These are phyloP conservation scores for Scortum barcoo DNA, from an alignment of 2,113 vertebrate species.

Conservation along the genomic window DNA sequence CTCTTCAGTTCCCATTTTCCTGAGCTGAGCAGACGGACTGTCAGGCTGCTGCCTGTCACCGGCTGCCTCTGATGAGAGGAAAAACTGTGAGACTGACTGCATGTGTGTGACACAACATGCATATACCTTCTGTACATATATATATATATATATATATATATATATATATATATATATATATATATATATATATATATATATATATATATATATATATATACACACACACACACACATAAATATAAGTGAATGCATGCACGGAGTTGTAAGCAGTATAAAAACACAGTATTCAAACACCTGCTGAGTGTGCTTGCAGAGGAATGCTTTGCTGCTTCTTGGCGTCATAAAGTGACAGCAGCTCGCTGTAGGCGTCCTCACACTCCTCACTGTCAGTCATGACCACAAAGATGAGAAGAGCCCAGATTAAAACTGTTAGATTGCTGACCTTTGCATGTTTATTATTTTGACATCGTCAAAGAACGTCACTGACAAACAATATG, in stretches of 20 bases:
- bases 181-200: too few species aligned
- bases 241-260: not conserved
- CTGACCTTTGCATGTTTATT: not conserved
- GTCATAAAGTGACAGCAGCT: conserved; percentile 83
- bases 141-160: too few species aligned
- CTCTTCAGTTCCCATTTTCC: conserved; percentile 66
- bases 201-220: too few species aligned
- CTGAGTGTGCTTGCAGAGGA: conserved; percentile 54
- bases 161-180: too few species aligned
- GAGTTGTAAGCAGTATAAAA: conserved; percentile 16
- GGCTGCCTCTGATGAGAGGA: conserved; percentile 52
- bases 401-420: conserved; percentile 33
- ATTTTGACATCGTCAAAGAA: conserved; percentile 11
- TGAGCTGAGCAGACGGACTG: conserved; percentile 40
- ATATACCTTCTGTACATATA: conserved; percentile 13
- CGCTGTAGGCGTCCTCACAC: conserved; percentile 86
- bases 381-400: conserved; percentile 85
- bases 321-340: conserved; percentile 64
- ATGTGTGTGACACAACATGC: conserved; percentile 8
- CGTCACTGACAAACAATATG: not conserved
- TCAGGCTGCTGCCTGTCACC: conserved; percentile 33
- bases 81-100: conserved; percentile 33
- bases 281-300: conserved; percentile 68
- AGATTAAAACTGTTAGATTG: not conserved
- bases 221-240: too few species aligned